These are phyloP conservation scores for Tadarida brasiliensis DNA, from an alignment of 2,797 vertebrate genomes.

Conservation along the genomic window DNA sequence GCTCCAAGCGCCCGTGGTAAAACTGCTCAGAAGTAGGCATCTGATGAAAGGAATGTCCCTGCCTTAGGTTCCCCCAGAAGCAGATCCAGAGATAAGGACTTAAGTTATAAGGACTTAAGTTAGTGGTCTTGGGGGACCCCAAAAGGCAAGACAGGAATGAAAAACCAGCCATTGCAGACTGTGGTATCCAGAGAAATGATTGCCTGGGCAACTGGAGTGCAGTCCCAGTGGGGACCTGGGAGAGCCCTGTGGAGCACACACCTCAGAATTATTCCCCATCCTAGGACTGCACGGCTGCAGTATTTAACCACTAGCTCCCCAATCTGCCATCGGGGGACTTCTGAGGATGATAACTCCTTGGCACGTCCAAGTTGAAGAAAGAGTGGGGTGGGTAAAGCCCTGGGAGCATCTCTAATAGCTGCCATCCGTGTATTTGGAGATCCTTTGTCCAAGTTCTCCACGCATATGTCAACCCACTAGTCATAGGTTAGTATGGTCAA, in stretches of 20 bases:
- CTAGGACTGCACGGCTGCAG: not conserved
- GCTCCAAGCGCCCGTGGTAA: not conserved
- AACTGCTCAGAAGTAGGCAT: not conserved
- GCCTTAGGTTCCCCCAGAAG: not conserved
- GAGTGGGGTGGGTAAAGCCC: too few species aligned
- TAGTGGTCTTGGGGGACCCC: not conserved
- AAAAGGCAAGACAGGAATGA: not conserved
- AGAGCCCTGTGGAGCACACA: not conserved
- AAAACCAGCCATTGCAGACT: not conserved
- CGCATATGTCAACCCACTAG: not conserved
- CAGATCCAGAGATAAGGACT: not conserved
- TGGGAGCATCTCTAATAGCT: not conserved
- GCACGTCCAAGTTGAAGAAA: not conserved
- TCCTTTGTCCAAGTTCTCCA: not conserved
- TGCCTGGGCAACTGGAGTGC: not conserved
- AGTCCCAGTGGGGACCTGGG: not conserved
- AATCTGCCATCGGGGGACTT: not conserved
- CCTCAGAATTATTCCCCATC: not conserved
- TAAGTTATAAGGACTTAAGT: not conserved
- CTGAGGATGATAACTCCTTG: not conserved
- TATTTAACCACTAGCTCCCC: not conserved
- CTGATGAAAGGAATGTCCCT: not conserved
- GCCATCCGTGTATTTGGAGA: too few species aligned
- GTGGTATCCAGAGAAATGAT: not conserved
- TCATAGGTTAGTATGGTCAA: not conserved